Evolutionary conservation across 2,113 vertebrate species (phyloP).

Genomic region (Sorex fumeus): DNA sequence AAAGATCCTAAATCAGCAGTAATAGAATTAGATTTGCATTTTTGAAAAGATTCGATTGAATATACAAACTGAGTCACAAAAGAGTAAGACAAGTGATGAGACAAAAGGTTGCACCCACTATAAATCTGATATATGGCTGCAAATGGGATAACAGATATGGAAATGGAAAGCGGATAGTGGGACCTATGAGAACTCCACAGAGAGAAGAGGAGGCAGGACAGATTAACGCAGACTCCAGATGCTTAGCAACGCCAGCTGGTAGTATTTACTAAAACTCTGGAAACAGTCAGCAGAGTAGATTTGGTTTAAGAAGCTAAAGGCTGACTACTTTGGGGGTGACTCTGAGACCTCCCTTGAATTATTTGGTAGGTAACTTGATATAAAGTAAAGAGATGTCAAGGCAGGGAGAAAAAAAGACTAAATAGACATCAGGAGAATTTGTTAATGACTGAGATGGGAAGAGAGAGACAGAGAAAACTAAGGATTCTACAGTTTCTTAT

Average conservation of each 20-base stretch:
- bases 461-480: neutral
- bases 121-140: neutral
- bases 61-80: neutral
- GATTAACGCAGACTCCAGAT: neutral
- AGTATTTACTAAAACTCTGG: neutral
- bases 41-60: neutral
- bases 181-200: accelerated
- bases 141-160: accelerated
- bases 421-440: neutral
- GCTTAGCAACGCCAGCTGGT: accelerated
- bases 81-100: neutral
- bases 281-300: neutral
- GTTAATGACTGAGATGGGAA: neutral
- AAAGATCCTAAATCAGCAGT: neutral
- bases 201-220: neutral
- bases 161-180: accelerated
- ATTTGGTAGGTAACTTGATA: neutral
- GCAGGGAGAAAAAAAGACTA: neutral
- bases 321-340: neutral
- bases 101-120: neutral
- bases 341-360: neutral
- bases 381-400: neutral
- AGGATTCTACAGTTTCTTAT: neutral
- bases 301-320: neutral
- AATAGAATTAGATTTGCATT: neutral